Evolutionary conservation across 2,888 invertebrate genomes (phyloP).

Genomic region (Dorcus hopei): DNA sequence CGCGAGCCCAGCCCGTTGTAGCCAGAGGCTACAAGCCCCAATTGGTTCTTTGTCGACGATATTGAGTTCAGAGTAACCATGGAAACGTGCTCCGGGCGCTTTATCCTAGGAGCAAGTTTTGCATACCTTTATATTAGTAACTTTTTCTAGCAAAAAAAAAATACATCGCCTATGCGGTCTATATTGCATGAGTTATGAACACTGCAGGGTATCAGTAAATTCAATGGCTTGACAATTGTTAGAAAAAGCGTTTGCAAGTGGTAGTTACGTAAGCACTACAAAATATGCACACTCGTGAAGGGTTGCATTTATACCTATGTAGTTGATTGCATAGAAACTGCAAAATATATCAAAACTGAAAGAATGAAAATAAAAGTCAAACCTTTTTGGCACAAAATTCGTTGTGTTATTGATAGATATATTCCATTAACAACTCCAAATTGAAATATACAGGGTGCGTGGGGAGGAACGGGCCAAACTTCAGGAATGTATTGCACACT

Average conservation of each 20-base stretch:
- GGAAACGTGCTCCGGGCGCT: slow-evolving; percentile 35
- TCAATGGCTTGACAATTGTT: not conserved
- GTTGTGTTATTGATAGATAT: too few relatives aligned
- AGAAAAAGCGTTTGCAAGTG: not conserved
- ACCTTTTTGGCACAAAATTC: too few relatives aligned
- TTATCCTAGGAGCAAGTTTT: slow-evolving; percentile 27
- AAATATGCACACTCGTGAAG: too few relatives aligned
- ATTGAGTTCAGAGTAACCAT: slow-evolving; percentile 43
- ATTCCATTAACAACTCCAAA: too few relatives aligned
- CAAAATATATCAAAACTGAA: too few relatives aligned
- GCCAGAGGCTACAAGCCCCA: slow-evolving; percentile 28
- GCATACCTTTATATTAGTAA: slow-evolving; percentile 27
- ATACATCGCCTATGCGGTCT: not conserved
- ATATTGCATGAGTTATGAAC: not conserved
- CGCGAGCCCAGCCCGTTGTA: slow-evolving; percentile 28
- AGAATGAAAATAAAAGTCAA: too few relatives aligned
- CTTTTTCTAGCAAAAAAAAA: slow-evolving; percentile 9
- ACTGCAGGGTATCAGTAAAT: not conserved
- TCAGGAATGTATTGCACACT: too few relatives aligned
- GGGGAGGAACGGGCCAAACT: too few relatives aligned
- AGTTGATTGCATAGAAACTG: too few relatives aligned
- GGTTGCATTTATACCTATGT: too few relatives aligned
- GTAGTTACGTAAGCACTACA: too few relatives aligned
- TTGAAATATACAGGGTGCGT: too few relatives aligned
- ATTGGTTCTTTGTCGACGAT: slow-evolving; percentile 45